Evolutionary conservation across 2,888 invertebrate species (phyloP).

Genomic region (Julus scanicus): DNA sequence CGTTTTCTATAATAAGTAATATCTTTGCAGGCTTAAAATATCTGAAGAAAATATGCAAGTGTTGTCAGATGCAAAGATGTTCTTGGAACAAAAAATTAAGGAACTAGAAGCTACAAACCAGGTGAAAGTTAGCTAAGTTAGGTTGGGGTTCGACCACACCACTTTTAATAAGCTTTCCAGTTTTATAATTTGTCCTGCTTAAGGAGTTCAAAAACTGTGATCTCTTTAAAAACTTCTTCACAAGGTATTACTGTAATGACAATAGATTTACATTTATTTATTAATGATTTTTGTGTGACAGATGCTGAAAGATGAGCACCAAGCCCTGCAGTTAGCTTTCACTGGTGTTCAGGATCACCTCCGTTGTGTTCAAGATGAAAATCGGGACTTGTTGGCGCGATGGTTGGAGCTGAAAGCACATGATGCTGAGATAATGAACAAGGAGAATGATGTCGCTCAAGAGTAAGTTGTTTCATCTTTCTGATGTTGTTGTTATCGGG

Average conservation of each 20-base stretch:
- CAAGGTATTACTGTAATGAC: no score
- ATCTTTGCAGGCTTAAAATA: constrained; percentile 61
- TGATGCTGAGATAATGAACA: constrained; percentile 96
- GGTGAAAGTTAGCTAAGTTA: constrained; percentile 34
- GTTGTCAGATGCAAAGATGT: constrained; percentile 60
- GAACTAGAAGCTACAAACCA: constrained; percentile 81
- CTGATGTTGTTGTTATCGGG: constrained; percentile 49
- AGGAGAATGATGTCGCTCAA: constrained; percentile 94
- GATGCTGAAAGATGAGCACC: constrained; percentile 91
- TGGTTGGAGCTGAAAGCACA: constrained; percentile 91
- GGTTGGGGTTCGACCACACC: no score
- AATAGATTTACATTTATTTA: neutral
- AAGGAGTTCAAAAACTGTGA: no score
- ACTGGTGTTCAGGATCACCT: constrained; percentile 89
- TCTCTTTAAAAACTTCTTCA: no score
- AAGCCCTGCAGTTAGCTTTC: constrained; percentile 91
- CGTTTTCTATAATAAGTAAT: neutral
- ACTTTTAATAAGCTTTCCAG: no score
- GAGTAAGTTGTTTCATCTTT: constrained; percentile 71
- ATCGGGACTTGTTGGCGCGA: constrained; percentile 83
- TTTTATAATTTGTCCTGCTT: no score
- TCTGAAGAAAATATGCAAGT: constrained; percentile 60
- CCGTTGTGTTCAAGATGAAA: constrained; percentile 82
- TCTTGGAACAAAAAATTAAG: constrained; percentile 61
- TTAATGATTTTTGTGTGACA: constrained; percentile 64